Evolutionary conservation across 2,113 vertebrate genomes (phyloP), one percentile per base, ranked within the genome.

Genomic region (Blennius ocellaris): DNA sequence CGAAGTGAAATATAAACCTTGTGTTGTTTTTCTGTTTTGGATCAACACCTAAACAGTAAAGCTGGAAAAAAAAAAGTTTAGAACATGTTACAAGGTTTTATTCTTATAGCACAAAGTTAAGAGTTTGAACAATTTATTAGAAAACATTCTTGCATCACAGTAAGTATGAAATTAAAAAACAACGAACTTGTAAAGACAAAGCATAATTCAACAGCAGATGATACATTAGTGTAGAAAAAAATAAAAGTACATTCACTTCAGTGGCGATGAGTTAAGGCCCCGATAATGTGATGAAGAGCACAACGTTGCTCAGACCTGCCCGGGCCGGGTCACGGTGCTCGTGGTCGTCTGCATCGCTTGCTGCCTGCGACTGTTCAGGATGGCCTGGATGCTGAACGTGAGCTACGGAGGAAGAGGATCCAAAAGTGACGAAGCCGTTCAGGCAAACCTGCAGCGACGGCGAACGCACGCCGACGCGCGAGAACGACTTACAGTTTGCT

Each of bases 341-440:
- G 6, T 8, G 0, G 36, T 11, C 8, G 0, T 6, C 57, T 50
- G 50, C 10, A 36, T 40, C 47, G 0, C 61, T 21, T 75, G 47
- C 1, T 7, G 69, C 30, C 80, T 80, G 40, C 85, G 81, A 36
- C 5, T 53, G 30, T 65, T 76, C 62, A 92, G 71, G 36, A 90
- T 73, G 41, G 47, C 37, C 69, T 82, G 78, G 38, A 91, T 87
- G 36, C 41, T 40, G 55, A 73, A 17, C 0, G 83, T 88, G 21
- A 91, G 85, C 91, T 92, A 9, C 5, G 11, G 41, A 72, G 47
- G n/a, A 11, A 73, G 1, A 45, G 11, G 11, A 69, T 7, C 2
- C 10, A 53, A 58, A 53, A 7, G 15, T 66, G 47, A 78, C 44
- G 41, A 11, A 1, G 17, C 1, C 7, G n/a, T 0, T 57, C 14